phyloP scores from a whole-genome alignment of 2,113 vertebrate species.

The Hassar affinis region DNA sequence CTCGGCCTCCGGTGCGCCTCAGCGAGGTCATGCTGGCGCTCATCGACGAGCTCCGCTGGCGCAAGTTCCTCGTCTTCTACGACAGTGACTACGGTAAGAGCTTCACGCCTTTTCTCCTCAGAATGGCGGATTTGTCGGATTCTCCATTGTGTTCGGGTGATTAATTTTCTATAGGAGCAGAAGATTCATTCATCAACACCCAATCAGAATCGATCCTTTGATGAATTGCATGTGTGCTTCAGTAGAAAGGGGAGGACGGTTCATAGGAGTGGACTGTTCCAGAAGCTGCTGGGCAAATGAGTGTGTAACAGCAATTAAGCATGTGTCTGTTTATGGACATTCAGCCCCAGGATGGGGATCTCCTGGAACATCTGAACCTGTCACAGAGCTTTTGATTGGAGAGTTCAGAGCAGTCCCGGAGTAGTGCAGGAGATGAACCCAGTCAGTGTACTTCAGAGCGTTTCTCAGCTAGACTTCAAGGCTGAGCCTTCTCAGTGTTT shows the following conservation, averaged over 20 bases:
- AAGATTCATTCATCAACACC: background rate
- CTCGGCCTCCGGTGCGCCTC: constrained; percentile 88
- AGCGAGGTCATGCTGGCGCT: constrained; percentile 91
- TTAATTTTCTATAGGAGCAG: background rate
- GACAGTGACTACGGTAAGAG: constrained; percentile 93
- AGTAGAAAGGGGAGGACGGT: background rate
- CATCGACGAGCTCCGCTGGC: constrained; percentile 93
- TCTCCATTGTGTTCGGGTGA: background rate
- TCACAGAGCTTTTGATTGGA: background rate
- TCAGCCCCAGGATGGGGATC: background rate
- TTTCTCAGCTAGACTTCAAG: background rate
- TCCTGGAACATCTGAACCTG: background rate
- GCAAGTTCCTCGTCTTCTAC: constrained; percentile 98
- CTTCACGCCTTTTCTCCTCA: background rate
- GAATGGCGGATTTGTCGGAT: background rate
- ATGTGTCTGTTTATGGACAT: background rate
- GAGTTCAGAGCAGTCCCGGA: background rate
- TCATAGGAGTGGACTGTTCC: background rate
- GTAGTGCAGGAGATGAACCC: background rate
- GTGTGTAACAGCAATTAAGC: background rate
- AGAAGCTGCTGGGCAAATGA: no score
- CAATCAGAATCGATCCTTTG: background rate
- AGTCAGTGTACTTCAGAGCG: background rate
- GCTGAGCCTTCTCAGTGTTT: background rate
- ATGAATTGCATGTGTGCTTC: background rate